Conservation (phyloP, 1,140 invertebrate genomes). For the Episyrphus balteatus region DNA sequence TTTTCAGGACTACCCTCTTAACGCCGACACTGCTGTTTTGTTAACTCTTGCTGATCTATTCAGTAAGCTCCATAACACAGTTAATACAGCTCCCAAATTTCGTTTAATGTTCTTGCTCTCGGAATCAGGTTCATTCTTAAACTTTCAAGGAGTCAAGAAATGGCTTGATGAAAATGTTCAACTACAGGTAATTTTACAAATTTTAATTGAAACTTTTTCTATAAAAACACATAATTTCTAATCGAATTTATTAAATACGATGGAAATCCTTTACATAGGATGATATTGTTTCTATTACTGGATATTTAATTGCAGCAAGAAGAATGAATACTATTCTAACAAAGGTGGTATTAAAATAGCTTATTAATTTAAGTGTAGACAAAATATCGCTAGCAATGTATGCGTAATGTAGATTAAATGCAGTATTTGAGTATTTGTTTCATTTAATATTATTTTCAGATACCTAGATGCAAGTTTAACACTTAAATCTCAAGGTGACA, state of each 20-base stretch:
- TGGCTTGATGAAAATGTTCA: slow-evolving; percentile 68
- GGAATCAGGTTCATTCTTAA: slow-evolving; percentile 81
- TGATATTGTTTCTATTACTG: slow-evolving; percentile 8
- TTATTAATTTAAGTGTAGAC: no score
- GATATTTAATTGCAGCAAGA: slow-evolving; percentile 6
- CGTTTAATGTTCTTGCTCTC: slow-evolving; percentile 86
- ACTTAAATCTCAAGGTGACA: no score
- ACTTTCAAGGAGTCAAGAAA: slow-evolving; percentile 92
- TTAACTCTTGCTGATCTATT: slow-evolving; percentile 84
- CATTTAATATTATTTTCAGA: no score
- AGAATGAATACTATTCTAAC: neutral
- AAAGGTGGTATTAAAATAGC: neutral
- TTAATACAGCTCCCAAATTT: slow-evolving; percentile 67
- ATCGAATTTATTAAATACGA: neutral
- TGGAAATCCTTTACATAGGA: neutral
- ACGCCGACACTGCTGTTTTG: slow-evolving; percentile 72
- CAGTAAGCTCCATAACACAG: slow-evolving; percentile 76
- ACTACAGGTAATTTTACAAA: slow-evolving; percentile 53
- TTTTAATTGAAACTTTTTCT: neutral
- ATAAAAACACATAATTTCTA: neutral
- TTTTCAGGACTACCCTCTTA: slow-evolving; percentile 25
- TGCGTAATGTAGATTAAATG: no score
- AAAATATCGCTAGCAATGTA: no score
- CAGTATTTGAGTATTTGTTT: no score
- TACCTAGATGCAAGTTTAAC: no score